Conservation (phyloP, 2,113 vertebrate genomes). For the Chauna torquata region DNA sequence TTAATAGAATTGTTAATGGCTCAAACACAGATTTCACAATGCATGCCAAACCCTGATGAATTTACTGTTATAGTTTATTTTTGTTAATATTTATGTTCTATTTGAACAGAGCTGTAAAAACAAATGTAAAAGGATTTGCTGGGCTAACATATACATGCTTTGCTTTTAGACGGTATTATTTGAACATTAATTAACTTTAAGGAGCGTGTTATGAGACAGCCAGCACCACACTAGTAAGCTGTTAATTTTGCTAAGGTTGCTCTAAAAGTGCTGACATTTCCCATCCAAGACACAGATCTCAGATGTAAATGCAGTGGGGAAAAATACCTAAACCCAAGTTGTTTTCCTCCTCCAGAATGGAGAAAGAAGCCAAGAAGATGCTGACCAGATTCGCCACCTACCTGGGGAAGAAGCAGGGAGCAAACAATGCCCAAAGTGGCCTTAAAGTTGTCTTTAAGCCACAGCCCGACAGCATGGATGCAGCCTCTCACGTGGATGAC, state of each 20-base stretch:
- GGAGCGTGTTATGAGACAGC: background rate
- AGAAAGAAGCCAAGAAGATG: accelerated
- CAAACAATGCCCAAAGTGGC: conserved; percentile 82
- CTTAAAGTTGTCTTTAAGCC: conserved; percentile 89
- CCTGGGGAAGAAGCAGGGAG: conserved; percentile 88
- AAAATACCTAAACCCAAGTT: accelerated
- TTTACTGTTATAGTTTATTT: background rate
- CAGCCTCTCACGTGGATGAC: conserved; percentile 89
- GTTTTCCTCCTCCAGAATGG: accelerated
- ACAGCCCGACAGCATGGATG: conserved; percentile 89
- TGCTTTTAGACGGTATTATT: background rate
- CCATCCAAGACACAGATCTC: background rate
- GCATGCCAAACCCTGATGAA: background rate
- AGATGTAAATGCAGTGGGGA: accelerated
- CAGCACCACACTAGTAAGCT: background rate
- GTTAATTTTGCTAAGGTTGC: background rate
- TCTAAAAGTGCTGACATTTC: background rate
- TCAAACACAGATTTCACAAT: background rate
- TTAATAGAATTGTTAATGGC: background rate
- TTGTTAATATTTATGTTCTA: background rate
- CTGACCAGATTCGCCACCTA: background rate
- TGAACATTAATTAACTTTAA: background rate
- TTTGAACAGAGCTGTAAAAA: background rate
- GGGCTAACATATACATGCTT: background rate
- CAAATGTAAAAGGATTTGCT: background rate